phyloP scores from a whole-genome alignment of 2,113 vertebrate genomes.

The Lucifuga dentata region DNA sequence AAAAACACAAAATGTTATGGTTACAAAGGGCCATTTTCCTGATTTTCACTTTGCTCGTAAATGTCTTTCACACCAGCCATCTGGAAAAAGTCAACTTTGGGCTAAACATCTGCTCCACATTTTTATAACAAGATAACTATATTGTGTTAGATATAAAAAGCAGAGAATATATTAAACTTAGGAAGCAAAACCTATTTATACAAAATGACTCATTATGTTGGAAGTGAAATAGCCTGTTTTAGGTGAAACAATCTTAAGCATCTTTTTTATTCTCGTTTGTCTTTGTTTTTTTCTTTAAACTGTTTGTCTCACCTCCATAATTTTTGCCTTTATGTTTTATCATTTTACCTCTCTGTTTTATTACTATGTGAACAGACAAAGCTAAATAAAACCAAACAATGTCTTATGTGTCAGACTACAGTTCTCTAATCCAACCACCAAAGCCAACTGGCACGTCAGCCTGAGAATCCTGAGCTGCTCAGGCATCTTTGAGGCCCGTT shows the following conservation, averaged over 20 bases:
- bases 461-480: background rate
- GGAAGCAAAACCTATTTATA: background rate
- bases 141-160: background rate
- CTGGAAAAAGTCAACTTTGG: background rate
- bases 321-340: background rate
- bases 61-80: background rate
- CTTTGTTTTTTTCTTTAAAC: background rate
- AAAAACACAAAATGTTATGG: too few species aligned
- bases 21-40: too few species aligned
- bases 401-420: constrained; percentile 4
- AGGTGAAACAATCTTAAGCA: background rate
- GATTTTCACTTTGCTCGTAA: background rate
- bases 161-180: background rate
- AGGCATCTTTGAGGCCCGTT: constrained; percentile 14
- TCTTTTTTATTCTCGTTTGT: background rate
- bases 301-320: background rate
- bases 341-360: background rate
- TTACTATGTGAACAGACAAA: background rate
- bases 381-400: background rate
- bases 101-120: background rate
- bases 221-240: too few species aligned
- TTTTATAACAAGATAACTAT: background rate
- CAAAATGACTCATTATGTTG: too few species aligned
- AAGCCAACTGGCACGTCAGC: constrained; percentile 1
- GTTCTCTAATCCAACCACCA: constrained; percentile 8